Evolutionary conservation across 2,888 invertebrate genomes (phyloP), one percentile per base, ranked within the genome.

Genomic region (Phania funesta): DNA sequence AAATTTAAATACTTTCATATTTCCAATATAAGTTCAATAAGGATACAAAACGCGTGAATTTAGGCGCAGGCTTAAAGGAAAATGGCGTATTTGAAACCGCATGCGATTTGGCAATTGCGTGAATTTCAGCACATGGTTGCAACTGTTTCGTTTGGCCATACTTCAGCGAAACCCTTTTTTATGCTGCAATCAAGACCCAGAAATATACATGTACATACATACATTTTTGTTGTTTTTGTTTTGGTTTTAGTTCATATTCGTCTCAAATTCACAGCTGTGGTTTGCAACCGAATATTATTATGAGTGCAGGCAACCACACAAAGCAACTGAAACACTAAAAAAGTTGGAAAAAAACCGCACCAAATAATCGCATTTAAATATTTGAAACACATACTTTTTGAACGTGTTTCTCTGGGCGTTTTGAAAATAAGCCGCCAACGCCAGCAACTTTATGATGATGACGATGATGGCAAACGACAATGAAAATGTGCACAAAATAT

Each of bases 311-410:
- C 20, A n/a, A 29, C 18, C 64, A 58, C 68, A 62, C 54, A 79
- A 29, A 67, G 29, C 22, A 60, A 20, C n/a, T 18, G n/a, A 56
- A 70, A 29, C 13, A 35, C n/a, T 52, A 65, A 75, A 58, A 29
- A 29, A 7, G 7, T 29, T 6, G 41, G 7, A 11, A 16, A 32
- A 70, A 48, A 38, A 22, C 54, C 35, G 20, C 35, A 56, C 64
- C 38, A 64, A 60, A 56, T 46, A 64, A 56, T 77, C 22, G 68
- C 75, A 67, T 78, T 74, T 70, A 70, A 78, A 74, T 74, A 74
- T 78, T 78, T 78, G 50, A 78, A 78, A 82, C 65, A 58, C 56
- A 71, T n/a, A n/a, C n/a, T 81, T 71, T 80, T 24, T 41, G 6
- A 50, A n/a, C 32, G 38, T 68, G 60, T 60, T 52, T 65, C 58